These are phyloP conservation scores for Morinoia aosen DNA, from an alignment of 2,888 invertebrate genomes.

Conservation along the genomic window DNA sequence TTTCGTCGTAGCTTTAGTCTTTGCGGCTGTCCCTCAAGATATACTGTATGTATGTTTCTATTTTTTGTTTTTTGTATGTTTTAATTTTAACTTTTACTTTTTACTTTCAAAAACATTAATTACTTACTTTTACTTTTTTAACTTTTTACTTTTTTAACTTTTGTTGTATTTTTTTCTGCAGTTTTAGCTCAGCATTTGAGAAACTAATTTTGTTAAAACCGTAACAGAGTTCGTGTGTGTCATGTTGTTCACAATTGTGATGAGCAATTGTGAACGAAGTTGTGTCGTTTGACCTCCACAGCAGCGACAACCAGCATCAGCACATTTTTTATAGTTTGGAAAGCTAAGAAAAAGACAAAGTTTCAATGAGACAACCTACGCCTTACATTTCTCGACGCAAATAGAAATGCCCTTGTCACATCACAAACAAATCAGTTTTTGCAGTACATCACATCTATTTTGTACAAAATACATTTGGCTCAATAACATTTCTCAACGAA, in stretches of 20 bases:
- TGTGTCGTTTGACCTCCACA: background rate
- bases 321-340: background rate
- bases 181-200: background rate
- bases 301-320: background rate
- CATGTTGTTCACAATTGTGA: background rate
- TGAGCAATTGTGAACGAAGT: background rate
- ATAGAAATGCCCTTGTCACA: background rate
- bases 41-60: background rate
- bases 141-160: too few relatives aligned
- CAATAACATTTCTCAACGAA: background rate
- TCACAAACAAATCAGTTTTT: background rate
- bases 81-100: too few relatives aligned
- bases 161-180: too few relatives aligned
- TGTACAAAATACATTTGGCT: background rate
- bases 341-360: background rate
- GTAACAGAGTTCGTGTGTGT: background rate
- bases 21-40: background rate
- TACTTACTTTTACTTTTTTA: too few relatives aligned
- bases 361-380: background rate
- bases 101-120: too few relatives aligned
- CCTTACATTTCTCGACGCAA: background rate
- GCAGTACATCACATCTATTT: background rate
- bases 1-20: background rate
- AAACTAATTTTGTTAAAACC: background rate
- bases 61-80: too few relatives aligned